Base-by-base conservation (phyloP, 2,797 vertebrate genomes). In the Gobio occitaniae region DNA sequence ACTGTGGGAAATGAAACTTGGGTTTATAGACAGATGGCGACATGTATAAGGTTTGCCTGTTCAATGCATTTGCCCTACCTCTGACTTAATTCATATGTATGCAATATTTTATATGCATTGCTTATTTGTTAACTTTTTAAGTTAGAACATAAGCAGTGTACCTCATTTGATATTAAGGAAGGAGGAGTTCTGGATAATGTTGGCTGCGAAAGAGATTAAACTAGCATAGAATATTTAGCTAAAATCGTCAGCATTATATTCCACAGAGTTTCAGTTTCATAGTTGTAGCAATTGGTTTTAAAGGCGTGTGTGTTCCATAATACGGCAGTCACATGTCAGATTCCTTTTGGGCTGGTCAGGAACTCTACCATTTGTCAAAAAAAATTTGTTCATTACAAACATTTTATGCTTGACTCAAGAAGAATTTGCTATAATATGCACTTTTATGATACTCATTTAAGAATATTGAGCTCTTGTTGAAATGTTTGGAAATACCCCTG, bases 51-150 rank as follows among this genome's bases (percentile, higher is more conserved):
- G 29, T 47, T 83, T 68, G 72, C n/a, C 16, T 68, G 61, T 50
- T 78, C 59, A 16, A 21, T 83, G 68, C 65, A 72, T 83, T 84
- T 84, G 69, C 63, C 75, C 69, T 86, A 80, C 83, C 82, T 88
- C 76, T 83, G 86, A 86, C 29, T 69, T 65, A 50, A 70, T 54
- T 32, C 76, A 38, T n/a, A 84, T 84, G 38, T 19, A 59, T 78
- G 66, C 68, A 79, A 78, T 76, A 66, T 84, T 84, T 78, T 38
- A 38, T 61, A 78, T 61, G 75, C 65, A 63, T 61, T 0, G 29
- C 65, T 70, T 78, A 48, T 61, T 61, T 77, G 65, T 68, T 70
- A 47, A 44, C 48, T 44, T 75, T 76, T 70, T 12, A 70, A 44
- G 38, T 56, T 69, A 19, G 36, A 56, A 56, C 59, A 70, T 69